phyloP scores from a whole-genome alignment of 2,797 vertebrate species.

The Helarctos malayanus region DNA sequence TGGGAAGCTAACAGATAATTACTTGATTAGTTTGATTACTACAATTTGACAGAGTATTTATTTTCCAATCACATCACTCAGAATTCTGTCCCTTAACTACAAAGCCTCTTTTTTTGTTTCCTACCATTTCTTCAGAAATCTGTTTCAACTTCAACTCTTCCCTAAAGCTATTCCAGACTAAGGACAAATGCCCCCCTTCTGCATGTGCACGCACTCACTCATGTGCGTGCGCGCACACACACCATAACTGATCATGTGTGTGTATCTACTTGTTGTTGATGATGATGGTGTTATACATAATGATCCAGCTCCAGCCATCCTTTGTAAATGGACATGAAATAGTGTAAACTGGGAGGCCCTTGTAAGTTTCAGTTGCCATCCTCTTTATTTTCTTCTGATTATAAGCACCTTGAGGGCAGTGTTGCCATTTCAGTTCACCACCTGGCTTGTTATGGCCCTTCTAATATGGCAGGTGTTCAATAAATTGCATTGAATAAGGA shows the following conservation, averaged over 20 bases:
- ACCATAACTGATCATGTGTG: not conserved
- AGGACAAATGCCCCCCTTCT: not conserved
- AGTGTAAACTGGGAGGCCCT: not conserved
- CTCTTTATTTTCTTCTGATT: constrained; percentile 72
- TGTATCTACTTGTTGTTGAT: not conserved
- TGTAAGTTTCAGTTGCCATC: not conserved
- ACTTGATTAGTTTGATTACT: constrained; percentile 18
- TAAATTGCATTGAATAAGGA: constrained; percentile 68
- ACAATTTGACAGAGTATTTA: constrained; percentile 28
- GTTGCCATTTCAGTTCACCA: constrained; percentile 65
- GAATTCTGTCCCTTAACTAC: constrained; percentile 32
- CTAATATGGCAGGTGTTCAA: constrained; percentile 82
- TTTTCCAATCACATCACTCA: constrained; percentile 4
- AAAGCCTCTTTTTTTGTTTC: constrained; percentile 48
- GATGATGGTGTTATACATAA: not conserved
- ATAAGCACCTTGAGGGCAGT: constrained; percentile 78
- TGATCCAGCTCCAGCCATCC: not conserved
- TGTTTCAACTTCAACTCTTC: constrained; percentile 45
- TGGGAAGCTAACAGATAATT: constrained; percentile 48
- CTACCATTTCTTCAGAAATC: constrained; percentile 41
- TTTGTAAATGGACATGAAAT: not conserved
- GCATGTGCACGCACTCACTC: not conserved
- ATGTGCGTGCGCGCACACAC: not conserved
- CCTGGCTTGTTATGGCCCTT: constrained; percentile 67
- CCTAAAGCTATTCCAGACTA: not conserved